Evolutionary conservation across 2,113 vertebrate genomes (phyloP).

Genomic region (Oryzias woworae): DNA sequence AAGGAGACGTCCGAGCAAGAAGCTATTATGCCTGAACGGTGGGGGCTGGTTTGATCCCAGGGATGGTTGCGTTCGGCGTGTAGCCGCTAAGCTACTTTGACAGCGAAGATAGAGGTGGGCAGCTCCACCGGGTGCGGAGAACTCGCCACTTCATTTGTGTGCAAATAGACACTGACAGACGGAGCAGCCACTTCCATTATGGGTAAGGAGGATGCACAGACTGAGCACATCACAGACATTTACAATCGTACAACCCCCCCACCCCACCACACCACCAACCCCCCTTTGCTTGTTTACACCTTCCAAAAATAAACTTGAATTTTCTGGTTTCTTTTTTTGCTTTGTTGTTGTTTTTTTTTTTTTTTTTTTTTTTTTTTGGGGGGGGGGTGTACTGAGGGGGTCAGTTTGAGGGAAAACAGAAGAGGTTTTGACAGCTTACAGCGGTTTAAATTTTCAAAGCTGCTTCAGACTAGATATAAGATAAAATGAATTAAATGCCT

Average conservation of each 20-base stretch:
- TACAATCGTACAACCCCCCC: constrained; percentile 43
- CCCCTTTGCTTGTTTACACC: constrained; percentile 54
- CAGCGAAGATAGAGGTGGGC: constrained; percentile 69
- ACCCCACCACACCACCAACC: not conserved
- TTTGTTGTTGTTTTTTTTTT: not conserved
- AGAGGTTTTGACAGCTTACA: constrained; percentile 27
- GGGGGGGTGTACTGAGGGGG: constrained; percentile 53
- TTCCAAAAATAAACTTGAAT: constrained; percentile 67
- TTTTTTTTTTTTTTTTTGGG: constrained; percentile 5
- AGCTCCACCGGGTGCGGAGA: constrained; percentile 49
- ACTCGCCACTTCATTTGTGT: constrained; percentile 71
- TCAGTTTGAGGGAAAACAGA: constrained; percentile 45
- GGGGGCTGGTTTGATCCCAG: constrained; percentile 54
- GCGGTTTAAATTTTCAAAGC: constrained; percentile 62
- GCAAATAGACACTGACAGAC: constrained; percentile 73
- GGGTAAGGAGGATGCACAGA: constrained; percentile 63
- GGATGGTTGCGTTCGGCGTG: constrained; percentile 64
- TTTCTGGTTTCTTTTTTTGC: not conserved
- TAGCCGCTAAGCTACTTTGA: constrained; percentile 70
- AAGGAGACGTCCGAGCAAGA: constrained; percentile 58
- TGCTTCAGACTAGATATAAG: constrained; percentile 30
- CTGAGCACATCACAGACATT: constrained; percentile 67
- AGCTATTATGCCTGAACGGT: constrained; percentile 62
- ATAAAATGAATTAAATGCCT: constrained; percentile 17
- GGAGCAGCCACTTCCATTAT: constrained; percentile 66